phyloP scores from a whole-genome alignment of 1,140 invertebrate species.

The Diorhabda sublineata region DNA sequence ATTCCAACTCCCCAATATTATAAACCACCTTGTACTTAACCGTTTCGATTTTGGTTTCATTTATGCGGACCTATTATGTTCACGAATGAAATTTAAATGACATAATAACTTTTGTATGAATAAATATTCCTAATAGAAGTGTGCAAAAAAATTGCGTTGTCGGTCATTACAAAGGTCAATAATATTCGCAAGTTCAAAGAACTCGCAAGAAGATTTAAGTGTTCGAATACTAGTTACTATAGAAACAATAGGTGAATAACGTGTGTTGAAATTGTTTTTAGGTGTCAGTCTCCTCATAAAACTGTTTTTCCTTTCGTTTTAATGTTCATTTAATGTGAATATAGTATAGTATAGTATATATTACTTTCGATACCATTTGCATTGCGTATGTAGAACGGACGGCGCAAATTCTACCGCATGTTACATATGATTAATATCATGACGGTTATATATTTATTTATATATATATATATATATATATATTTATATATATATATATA shows the following conservation, averaged over 20 bases:
- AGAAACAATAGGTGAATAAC: background rate
- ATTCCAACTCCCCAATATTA: background rate
- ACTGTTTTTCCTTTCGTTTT: background rate
- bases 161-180: background rate
- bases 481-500: no score
- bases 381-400: no score
- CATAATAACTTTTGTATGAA: background rate
- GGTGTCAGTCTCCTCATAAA: background rate
- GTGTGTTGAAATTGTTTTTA: background rate
- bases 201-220: background rate
- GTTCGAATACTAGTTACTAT: background rate
- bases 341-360: no score
- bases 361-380: no score
- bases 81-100: background rate
- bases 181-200: constrained; percentile 1
- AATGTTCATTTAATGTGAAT: no score
- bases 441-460: no score
- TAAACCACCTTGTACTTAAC: background rate
- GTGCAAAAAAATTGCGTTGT: background rate
- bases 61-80: background rate
- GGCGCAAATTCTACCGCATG: no score
- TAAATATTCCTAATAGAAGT: background rate
- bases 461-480: no score
- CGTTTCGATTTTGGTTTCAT: background rate
- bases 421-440: no score